Conservation (phyloP, 2,888 invertebrate genomes). For the Ptycholaimellus sp. region DNA sequence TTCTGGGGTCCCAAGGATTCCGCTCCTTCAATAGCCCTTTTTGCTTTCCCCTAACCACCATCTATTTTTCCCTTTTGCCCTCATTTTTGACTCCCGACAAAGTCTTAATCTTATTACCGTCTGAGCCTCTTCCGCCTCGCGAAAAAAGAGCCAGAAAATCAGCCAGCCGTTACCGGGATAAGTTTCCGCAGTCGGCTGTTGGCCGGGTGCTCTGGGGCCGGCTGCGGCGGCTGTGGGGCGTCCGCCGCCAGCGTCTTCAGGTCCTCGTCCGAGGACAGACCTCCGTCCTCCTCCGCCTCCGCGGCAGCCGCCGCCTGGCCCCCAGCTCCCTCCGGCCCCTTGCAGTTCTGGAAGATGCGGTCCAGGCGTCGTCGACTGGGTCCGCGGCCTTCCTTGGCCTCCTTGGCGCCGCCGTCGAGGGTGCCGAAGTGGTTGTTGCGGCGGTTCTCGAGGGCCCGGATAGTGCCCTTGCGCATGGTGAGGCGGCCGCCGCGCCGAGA, state of each 20-base stretch:
- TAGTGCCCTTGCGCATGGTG: slow-evolving; percentile 18
- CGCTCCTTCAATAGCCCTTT: too few relatives aligned
- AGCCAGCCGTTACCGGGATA: background rate
- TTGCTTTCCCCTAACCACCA: too few relatives aligned
- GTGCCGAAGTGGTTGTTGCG: slow-evolving; percentile 19
- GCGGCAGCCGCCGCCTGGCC: background rate
- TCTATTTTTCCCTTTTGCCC: too few relatives aligned
- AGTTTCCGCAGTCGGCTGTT: background rate
- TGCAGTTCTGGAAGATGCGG: slow-evolving; percentile 11
- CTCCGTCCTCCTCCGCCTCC: background rate
- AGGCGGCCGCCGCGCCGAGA: slow-evolving; percentile 9
- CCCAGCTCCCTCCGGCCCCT: too few relatives aligned
- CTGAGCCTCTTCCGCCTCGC: too few relatives aligned
- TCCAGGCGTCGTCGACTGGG: slow-evolving; percentile 18
- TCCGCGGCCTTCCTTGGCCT: slow-evolving; percentile 13
- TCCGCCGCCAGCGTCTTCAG: background rate
- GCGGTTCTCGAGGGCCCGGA: slow-evolving; percentile 18
- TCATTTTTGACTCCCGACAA: too few relatives aligned
- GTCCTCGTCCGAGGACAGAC: background rate
- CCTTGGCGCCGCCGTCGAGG: slow-evolving; percentile 9
- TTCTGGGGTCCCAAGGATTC: too few relatives aligned
- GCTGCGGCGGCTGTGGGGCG: background rate
- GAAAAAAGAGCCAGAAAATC: too few relatives aligned
- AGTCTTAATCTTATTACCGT: too few relatives aligned
- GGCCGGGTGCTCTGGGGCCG: background rate